Evolutionary conservation across 1,140 invertebrate genomes (phyloP), one percentile per base, ranked within the genome.

Genomic region (Tetramorium simillimum): DNA sequence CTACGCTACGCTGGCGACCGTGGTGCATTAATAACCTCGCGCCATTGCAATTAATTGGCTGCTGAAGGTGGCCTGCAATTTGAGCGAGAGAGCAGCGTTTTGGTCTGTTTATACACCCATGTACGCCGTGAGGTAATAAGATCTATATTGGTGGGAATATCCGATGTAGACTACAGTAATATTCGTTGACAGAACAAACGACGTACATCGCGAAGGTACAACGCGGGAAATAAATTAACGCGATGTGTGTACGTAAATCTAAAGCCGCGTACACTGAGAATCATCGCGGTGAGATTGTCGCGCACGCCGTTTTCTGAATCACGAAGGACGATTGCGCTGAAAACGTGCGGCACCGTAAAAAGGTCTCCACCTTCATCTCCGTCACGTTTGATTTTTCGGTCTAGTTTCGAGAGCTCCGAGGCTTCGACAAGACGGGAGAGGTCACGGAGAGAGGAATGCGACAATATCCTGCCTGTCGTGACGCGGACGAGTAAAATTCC

Each of bases 381-480:
- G 12, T 70, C 49, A 24, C 14, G 46, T 40, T 46, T 33, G 53
- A 73, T 53, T 73, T 4, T 51, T 73, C 40, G 69, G 18, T 82
- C 3, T 46, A 73, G n/a, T 49, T 49, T 60, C 53, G 53, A 49
- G 28, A 21, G 18, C 21, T n/a, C 10, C 16, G 60, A 37, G 14
- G 69, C 43, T 49, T 75, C 40, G 53, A 24, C 37, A 24, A 24
- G 77, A 78, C 58, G 87, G 77, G 75, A 49, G 89, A 86, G 53
- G n/a, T 80, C 37, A 58, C 46, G 49, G 62, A 40, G 62, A 40
- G 60, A 92, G 88, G 87, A 91, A 91, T 88, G 89, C 87, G 87
- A 89, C 86, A 90, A 88, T 91, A 91, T 91, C 87, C 75, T 81
- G 21, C 14, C 33, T 90, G 85, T 88, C 24, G 56, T 60, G 28